Evolutionary conservation across 2,888 invertebrate genomes (phyloP), one percentile per base, ranked within the genome.

Genomic region (Hirtodrosophila duncani): DNA sequence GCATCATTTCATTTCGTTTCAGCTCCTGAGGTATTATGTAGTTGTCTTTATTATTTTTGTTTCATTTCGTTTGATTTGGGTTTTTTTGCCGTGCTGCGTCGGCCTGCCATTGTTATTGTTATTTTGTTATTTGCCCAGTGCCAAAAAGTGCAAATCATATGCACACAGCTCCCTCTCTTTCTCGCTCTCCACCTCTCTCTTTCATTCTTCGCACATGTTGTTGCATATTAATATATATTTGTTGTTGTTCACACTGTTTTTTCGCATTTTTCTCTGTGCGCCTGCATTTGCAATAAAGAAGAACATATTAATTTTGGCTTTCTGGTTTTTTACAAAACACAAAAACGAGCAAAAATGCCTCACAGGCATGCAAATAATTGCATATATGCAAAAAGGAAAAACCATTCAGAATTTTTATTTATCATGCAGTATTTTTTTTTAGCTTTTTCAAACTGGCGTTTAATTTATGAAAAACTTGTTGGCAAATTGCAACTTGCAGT

Each of bases 231-330:
- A 74, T 79, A 51, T 50, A 21, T 34, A 21, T 27, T 13, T 55
- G 24, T 45, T 33, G 18, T 34, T 36, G 31, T 37, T 38, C 24
- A 30, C 17, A 26, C 13, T 8, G 10, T 24, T 36, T 29, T 37
- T 42, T 24, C 48, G 29, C 9, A 36, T 39, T 46, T 39, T 52
- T 51, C 52, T 31, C 51, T 63, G 63, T 55, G 44, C 55, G 75
- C 64, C 49, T 64, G 67, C 75, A 67, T 70, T 78, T 64, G 75
- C 72, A 62, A 79, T 67, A 75, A 70, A 79, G 52, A 74, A 75
- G 77, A 79, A 79, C 75, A 72, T 75, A 75, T 72, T 72, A 67
- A 79, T 72, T 72, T 75, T 60, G 71, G 75, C 75, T 79, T n/a
- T 63, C 67, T 72, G 79, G 70, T 70, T 78, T 51, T 69, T 63